Evolutionary conservation across 64 coral and sea anemone species (phyloP).

Genomic region (Anthopleura sola): DNA sequence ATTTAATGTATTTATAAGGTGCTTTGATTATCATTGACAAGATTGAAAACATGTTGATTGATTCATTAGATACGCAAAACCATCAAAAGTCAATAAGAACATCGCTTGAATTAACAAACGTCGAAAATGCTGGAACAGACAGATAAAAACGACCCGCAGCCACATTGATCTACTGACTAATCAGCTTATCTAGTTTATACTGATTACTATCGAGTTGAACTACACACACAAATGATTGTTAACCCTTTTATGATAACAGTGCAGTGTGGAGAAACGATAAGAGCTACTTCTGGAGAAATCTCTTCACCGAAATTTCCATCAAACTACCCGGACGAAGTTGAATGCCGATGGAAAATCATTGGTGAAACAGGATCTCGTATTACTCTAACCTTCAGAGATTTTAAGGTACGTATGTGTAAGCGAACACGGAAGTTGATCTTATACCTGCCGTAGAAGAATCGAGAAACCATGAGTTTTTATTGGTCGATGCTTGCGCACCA

Average conservation of each 20-base stretch:
- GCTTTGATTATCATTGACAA: not conserved
- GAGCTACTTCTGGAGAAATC: conserved; percentile 31
- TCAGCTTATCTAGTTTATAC: not conserved
- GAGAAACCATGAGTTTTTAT: no score
- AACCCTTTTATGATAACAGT: conserved; percentile 7
- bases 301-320: conserved; percentile 13
- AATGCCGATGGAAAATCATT: conserved; percentile 45
- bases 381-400: conserved; percentile 36
- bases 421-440: not conserved
- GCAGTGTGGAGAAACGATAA: conserved; percentile 42
- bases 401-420: conserved; percentile 19
- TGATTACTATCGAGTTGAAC: no score
- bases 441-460: no score
- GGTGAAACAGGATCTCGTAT: conserved; percentile 36
- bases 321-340: conserved; percentile 4
- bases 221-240: not conserved
- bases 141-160: not conserved
- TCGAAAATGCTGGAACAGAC: no score
- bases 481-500: no score
- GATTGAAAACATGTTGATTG: not conserved
- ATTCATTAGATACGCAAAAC: not conserved
- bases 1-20: not conserved
- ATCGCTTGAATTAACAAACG: no score
- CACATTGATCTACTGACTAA: not conserved
- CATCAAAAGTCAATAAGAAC: not conserved